Base-by-base conservation (phyloP, 2,113 vertebrate species). In the Mirza zaza region DNA sequence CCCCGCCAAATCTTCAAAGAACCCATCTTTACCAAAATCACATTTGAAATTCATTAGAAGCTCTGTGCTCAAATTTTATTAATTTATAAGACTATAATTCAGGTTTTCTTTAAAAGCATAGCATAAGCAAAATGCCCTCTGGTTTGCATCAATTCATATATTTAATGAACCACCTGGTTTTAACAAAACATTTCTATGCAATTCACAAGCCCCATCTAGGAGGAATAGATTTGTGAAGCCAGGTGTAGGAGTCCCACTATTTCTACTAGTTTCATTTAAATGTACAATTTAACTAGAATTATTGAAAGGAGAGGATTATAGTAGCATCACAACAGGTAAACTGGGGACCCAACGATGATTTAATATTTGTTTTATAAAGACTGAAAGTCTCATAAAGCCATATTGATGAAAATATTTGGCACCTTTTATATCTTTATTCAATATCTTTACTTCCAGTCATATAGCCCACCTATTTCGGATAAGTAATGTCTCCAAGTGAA, bases 81-180 rank as follows among this genome's bases (percentile, higher is more conserved):
- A 55, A 25, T 81, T 92, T 84, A 68, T 6, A 81, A 70, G 61
- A 83, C 65, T 87, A 4, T 61, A 77, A 82, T 83, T 86, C 29
- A 90, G 42, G 3, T 50, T 95, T 96, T 20, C 50, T 61, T 91
- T 70, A 89, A 63, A 92, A 75, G 12, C 29, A 39, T 50, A 52
- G 29, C 18, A 82, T 86, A 67, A 93, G 71, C 48, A 92, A 96
- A 73, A 93, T 29, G 12, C 6, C 5, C 20, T 57, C 59, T 70
- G 6, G 0, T 86, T 95, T 87, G 8, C 32, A 68, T 93, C 11
- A 92, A 87, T 96, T 95, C 94, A 73, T 92, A 29, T 93, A 77
- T 94, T 96, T 96, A 92, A 92, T 89, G 79, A 90, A 86, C 32
- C 36, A 92, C 57, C 77, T 94, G 48, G 32, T 95, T 95, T 97